phyloP scores from a whole-genome alignment of 2,888 invertebrate species.

The Hydrotaea diabolus region DNA sequence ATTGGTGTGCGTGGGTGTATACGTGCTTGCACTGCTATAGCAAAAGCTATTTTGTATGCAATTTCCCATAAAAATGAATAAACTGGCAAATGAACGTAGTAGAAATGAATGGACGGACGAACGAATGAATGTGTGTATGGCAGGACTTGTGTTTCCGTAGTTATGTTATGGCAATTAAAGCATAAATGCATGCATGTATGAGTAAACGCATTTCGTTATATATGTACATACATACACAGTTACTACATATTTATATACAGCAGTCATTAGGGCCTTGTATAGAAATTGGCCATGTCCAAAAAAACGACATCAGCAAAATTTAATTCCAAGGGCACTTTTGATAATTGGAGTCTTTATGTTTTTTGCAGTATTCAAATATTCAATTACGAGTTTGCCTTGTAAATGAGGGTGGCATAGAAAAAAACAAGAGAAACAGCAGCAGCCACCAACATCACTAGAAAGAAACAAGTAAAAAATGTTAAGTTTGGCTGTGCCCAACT shows the following conservation, averaged over 20 bases:
- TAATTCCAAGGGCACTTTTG: too few species aligned
- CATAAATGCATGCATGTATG: background rate
- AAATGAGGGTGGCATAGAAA: too few species aligned
- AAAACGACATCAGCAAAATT: too few species aligned
- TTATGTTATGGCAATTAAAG: conserved; percentile 51
- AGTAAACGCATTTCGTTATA: too few species aligned
- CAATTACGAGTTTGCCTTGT: too few species aligned
- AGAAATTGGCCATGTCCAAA: background rate
- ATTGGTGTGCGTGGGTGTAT: background rate
- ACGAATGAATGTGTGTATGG: background rate
- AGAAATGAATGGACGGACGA: too few species aligned
- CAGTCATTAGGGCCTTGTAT: background rate
- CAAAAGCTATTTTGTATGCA: conserved; percentile 31
- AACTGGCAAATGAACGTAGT: conserved; percentile 35
- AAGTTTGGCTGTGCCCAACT: too few species aligned
- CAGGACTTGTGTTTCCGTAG: conserved; percentile 47
- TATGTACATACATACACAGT: background rate
- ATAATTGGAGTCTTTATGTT: too few species aligned
- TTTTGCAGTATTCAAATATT: too few species aligned
- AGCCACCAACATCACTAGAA: too few species aligned
- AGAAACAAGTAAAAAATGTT: too few species aligned
- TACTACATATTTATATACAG: background rate
- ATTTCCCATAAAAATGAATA: conserved; percentile 54
- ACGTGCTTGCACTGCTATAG: background rate
- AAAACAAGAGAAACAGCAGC: too few species aligned